These are phyloP conservation scores for Pogonognathellus flavescens DNA, from an alignment of 1,140 invertebrate species.

Conservation along the genomic window DNA sequence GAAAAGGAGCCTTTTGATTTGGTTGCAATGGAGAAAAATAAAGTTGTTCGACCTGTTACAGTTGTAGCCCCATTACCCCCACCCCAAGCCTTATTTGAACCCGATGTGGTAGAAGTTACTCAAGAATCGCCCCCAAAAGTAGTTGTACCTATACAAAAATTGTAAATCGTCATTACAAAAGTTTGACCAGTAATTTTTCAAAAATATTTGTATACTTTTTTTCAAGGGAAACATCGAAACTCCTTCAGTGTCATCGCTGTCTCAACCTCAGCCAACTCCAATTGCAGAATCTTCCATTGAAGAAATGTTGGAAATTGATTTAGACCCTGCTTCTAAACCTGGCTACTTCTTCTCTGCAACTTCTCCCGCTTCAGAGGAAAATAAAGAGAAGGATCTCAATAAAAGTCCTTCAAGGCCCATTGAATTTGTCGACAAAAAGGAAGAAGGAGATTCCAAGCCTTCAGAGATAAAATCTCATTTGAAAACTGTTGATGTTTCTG, in stretches of 20 bases:
- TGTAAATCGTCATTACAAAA: background rate
- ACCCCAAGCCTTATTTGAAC: background rate
- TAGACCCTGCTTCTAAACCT: background rate
- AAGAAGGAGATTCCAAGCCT: background rate
- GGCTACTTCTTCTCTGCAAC: background rate
- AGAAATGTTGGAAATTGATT: constrained; percentile 23
- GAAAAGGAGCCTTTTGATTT: constrained; percentile 24
- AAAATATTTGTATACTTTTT: background rate
- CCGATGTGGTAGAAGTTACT: background rate
- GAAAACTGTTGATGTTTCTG: background rate
- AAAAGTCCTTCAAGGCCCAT: background rate
- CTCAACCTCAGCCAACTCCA: background rate
- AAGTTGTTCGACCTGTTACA: background rate
- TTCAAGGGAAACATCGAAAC: background rate
- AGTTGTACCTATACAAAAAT: background rate
- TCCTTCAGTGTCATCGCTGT: background rate
- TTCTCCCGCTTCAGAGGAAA: background rate
- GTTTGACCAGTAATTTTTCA: background rate
- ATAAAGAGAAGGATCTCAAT: background rate
- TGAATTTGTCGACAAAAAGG: background rate
- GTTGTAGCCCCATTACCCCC: background rate
- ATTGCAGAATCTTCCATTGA: background rate
- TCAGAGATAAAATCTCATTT: background rate
- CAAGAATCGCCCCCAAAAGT: background rate
- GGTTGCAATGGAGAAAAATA: constrained; percentile 23